These are phyloP conservation scores for Drosophila aldrichi DNA, from an alignment of 2,888 invertebrate genomes.

Conservation along the genomic window DNA sequence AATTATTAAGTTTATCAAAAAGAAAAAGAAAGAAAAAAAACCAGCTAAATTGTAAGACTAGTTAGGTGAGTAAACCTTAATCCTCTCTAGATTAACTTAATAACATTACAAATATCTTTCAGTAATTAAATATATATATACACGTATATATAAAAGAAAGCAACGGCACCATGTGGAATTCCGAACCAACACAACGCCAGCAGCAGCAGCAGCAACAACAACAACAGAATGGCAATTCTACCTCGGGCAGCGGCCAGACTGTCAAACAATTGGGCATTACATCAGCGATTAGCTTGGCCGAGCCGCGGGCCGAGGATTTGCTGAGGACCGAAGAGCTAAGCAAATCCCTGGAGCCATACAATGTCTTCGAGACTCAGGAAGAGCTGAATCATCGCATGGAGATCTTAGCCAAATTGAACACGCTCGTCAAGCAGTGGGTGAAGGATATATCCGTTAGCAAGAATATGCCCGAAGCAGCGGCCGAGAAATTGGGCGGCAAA, in stretches of 20 bases:
- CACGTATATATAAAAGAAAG: constrained; percentile 28
- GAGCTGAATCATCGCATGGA: constrained; percentile 96
- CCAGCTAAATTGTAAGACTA: constrained; percentile 45
- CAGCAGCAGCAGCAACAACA: constrained; percentile 69
- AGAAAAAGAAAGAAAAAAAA: constrained; percentile 2
- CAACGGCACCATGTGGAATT: constrained; percentile 83
- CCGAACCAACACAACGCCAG: constrained; percentile 77
- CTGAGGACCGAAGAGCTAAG: constrained; percentile 90
- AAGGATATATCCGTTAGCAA: constrained; percentile 93
- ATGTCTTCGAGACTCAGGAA: constrained; percentile 95
- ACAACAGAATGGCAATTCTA: constrained; percentile 81
- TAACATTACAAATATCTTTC: constrained; percentile 2
- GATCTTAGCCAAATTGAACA: constrained; percentile 93
- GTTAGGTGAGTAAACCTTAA: constrained; percentile 47
- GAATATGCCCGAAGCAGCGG: constrained; percentile 96
- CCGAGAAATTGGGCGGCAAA: constrained; percentile 97
- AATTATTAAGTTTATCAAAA: constrained; percentile 39
- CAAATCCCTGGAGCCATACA: constrained; percentile 92
- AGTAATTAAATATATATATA: constrained; percentile 51
- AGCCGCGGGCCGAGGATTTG: constrained; percentile 90
- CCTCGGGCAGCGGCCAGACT: constrained; percentile 62
- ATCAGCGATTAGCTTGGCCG: constrained; percentile 95
- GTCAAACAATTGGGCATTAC: constrained; percentile 92
- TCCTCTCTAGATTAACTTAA: background rate
- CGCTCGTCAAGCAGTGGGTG: constrained; percentile 97